Conservation (phyloP, 2,113 vertebrate genomes). For the Empidonax alnorum region DNA sequence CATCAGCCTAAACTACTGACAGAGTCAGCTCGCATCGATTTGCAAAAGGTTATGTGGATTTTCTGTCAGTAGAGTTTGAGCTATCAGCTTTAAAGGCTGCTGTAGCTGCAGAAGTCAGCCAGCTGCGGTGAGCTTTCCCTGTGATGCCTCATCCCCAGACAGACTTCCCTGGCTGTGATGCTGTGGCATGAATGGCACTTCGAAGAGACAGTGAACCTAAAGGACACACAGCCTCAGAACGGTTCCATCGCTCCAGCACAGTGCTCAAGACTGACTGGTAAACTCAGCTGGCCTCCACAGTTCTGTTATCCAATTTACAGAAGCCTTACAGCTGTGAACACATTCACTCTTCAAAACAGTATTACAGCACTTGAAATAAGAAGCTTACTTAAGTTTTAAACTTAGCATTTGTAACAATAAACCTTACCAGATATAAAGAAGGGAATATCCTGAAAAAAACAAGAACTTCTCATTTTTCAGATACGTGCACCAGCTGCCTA, state of each 20-base stretch:
- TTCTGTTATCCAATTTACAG: not conserved
- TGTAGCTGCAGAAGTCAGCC: not conserved
- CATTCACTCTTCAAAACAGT: not conserved
- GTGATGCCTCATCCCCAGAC: not conserved
- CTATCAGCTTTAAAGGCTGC: not conserved
- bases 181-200: accelerated
- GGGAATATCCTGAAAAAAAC: not conserved
- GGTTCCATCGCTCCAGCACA: accelerated
- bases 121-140: not conserved
- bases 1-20: not conserved
- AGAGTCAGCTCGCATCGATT: not conserved
- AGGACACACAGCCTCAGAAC: not conserved
- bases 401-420: not conserved
- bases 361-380: not conserved
- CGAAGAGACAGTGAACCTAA: not conserved
- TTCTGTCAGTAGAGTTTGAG: not conserved
- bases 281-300: not conserved
- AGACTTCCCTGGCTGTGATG: not conserved
- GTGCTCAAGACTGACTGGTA: not conserved
- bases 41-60: not conserved
- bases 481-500: not conserved
- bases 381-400: not conserved
- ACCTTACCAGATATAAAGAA: not conserved
- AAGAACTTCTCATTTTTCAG: not conserved
- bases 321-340: not conserved